These are phyloP conservation scores for Vidua macroura DNA, from an alignment of 2,113 vertebrate species.

Conservation along the genomic window DNA sequence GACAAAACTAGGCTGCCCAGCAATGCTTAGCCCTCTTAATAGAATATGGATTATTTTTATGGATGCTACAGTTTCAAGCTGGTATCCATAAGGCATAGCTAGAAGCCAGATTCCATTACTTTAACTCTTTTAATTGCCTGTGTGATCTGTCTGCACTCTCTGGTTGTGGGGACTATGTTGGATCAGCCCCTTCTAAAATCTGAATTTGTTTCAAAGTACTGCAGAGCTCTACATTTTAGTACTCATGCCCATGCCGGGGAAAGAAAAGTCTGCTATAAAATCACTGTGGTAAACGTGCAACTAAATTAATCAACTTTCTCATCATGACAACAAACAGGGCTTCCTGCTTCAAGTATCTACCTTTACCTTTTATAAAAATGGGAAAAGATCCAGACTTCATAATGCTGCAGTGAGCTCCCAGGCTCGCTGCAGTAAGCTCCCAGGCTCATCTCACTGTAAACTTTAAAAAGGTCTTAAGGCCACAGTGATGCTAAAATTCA, in stretches of 20 bases:
- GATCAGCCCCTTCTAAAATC: background rate
- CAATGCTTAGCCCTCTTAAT: background rate
- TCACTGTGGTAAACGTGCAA: background rate
- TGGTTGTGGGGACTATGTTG: background rate
- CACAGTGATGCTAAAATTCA: background rate
- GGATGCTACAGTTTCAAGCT: background rate
- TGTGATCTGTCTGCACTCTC: background rate
- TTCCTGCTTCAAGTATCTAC: background rate
- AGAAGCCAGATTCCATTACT: conserved; percentile 38
- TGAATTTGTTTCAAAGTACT: background rate
- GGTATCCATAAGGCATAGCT: background rate
- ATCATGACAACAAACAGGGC: background rate
- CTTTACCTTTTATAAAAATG: background rate
- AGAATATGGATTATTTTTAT: conserved; percentile 48
- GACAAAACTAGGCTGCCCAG: background rate
- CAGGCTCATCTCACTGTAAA: background rate
- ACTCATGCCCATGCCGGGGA: background rate
- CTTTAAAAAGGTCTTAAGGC: background rate
- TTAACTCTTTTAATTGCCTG: background rate
- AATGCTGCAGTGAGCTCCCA: background rate
- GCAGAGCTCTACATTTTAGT: background rate
- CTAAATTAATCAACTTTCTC: background rate
- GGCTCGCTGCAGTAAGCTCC: background rate
- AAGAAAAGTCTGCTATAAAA: background rate
- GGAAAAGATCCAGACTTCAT: background rate